Evolutionary conservation across 2,113 vertebrate genomes (phyloP).

Genomic region (Hemibagrus wyckioides): DNA sequence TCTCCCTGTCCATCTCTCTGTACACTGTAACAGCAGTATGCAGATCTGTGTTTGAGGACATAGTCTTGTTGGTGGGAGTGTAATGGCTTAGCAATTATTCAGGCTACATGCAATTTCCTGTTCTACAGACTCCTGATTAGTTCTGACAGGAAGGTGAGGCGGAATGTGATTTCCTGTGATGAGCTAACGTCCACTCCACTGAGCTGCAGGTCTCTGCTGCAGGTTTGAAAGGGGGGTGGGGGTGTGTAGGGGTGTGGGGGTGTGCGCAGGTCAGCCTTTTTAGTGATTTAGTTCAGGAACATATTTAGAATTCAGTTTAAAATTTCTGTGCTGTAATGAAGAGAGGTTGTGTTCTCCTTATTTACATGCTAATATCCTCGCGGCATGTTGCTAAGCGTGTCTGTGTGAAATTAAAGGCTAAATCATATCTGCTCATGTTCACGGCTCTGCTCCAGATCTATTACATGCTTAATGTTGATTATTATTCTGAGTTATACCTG

Average conservation of each 20-base stretch:
- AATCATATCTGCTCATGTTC: too few species aligned
- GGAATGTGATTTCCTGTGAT: background rate
- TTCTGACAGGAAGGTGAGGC: background rate
- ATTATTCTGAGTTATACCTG: background rate
- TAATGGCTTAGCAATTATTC: background rate
- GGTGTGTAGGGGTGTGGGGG: background rate
- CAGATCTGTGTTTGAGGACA: background rate
- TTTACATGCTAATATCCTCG: background rate
- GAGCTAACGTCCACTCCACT: background rate
- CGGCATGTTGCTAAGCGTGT: background rate
- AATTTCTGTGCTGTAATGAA: background rate
- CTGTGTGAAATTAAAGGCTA: background rate
- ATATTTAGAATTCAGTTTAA: background rate
- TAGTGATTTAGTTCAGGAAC: background rate
- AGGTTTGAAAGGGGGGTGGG: background rate
- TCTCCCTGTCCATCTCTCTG: too few species aligned
- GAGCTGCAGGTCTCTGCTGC: background rate
- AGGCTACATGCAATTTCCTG: background rate
- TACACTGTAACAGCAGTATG: slow-evolving; percentile 11
- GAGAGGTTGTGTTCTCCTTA: background rate
- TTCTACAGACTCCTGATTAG: background rate
- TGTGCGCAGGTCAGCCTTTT: background rate
- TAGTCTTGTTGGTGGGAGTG: background rate
- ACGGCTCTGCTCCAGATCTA: background rate
- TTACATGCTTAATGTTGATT: background rate